Conservation (phyloP, 2,797 vertebrate species). For the Siniperca scherzeri region DNA sequence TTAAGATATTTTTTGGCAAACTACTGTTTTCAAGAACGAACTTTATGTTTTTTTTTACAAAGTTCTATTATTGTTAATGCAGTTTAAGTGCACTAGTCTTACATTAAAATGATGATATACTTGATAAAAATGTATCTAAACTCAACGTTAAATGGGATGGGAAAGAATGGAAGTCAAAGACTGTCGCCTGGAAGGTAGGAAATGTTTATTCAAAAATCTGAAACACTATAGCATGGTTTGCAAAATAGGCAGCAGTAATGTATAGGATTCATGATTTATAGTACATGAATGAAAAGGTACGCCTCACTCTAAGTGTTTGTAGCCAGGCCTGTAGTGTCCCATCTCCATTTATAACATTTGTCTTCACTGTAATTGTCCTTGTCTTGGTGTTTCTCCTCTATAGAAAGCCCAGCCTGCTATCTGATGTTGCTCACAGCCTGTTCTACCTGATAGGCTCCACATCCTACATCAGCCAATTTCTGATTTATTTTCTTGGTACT, state of each 20-base stretch:
- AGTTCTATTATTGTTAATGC: background rate
- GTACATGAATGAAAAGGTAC: background rate
- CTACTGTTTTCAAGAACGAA: no score
- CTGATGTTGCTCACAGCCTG: constrained; percentile 52
- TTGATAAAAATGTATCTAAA: background rate
- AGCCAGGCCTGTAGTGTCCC: constrained; percentile 26
- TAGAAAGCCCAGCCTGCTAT: constrained; percentile 6
- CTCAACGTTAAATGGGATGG: background rate
- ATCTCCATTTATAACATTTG: constrained; percentile 61
- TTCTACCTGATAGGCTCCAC: constrained; percentile 58
- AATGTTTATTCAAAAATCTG: background rate
- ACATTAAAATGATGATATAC: background rate
- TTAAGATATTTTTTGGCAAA: no score
- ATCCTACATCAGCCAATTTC: constrained; percentile 61
- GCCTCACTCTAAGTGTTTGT: constrained; percentile 33
- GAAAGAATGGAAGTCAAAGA: background rate
- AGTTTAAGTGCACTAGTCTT: background rate
- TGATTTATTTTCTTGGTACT: constrained; percentile 78
- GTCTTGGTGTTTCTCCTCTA: constrained; percentile 34
- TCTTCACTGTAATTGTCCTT: constrained; percentile 60
- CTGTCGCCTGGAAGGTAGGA: background rate
- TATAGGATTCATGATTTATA: background rate
- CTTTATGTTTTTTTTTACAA: background rate
- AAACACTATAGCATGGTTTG: background rate
- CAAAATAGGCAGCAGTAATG: background rate